phyloP scores from a whole-genome alignment of 2,113 vertebrate species.

The Azemiops feae region DNA sequence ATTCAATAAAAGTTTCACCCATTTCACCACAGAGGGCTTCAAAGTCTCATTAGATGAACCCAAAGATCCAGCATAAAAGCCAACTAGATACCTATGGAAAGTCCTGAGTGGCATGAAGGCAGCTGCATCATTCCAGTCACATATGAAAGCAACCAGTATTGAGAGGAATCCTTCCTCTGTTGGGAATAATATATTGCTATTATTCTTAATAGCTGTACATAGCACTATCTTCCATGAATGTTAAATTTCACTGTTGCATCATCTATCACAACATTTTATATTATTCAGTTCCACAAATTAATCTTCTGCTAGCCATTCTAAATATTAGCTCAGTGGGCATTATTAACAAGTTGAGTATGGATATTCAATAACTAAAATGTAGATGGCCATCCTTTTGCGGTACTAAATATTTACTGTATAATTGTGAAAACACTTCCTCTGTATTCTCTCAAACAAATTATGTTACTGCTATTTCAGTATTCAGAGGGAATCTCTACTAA shows the following conservation, averaged over 20 bases:
- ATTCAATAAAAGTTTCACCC: background rate
- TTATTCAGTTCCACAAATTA: background rate
- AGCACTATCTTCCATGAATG: background rate
- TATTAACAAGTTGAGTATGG: background rate
- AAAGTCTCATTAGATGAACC: background rate
- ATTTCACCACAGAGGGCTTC: background rate
- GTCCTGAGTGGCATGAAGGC: background rate
- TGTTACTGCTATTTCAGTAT: background rate
- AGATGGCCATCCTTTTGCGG: background rate
- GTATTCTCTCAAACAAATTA: conserved; percentile 14
- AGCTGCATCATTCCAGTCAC: background rate
- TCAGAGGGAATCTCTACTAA: background rate
- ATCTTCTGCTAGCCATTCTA: background rate
- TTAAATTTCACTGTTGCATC: background rate
- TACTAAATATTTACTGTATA: background rate
- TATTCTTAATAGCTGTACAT: background rate
- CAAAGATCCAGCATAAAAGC: background rate
- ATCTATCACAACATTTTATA: background rate
- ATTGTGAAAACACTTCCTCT: background rate
- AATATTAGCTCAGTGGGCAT: background rate
- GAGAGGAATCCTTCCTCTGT: background rate
- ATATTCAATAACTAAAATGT: background rate
- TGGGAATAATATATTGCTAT: background rate
- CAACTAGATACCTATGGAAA: background rate
- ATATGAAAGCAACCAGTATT: background rate